Percentiles rank a stretch among this genome's conserved stretches.
phyloP scores from a whole-genome alignment of 1,140 invertebrate species.

The Hormaphis cornu region DNA sequence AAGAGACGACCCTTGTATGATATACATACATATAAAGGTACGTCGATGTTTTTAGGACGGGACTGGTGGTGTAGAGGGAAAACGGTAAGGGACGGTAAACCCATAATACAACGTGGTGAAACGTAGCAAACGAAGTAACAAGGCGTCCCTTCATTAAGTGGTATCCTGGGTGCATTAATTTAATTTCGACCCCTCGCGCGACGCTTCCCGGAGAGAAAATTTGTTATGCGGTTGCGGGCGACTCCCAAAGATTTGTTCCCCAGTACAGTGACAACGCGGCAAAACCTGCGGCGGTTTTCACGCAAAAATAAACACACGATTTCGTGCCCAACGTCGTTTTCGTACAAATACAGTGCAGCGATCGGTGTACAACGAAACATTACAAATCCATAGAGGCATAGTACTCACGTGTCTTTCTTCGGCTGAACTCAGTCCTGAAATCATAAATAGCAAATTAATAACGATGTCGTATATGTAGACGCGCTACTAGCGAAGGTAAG shows the following conservation, averaged over 20 bases:
- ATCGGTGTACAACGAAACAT: background rate
- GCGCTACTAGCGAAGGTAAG: too few relatives aligned
- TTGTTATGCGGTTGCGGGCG: conserved; percentile 20
- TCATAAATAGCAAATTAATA: conserved; percentile 40
- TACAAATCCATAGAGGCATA: background rate
- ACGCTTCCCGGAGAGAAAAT: background rate
- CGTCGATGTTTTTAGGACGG: too few relatives aligned
- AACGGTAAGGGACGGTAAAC: background rate
- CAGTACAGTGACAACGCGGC: background rate
- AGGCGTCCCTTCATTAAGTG: conserved; percentile 32
- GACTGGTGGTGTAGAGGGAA: background rate
- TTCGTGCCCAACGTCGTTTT: background rate
- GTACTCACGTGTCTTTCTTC: conserved; percentile 61
- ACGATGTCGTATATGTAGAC: too few relatives aligned
- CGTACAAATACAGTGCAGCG: too few relatives aligned
- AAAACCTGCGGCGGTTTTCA: conserved; percentile 5
- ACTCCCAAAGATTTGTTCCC: conserved; percentile 7
- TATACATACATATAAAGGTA: too few relatives aligned
- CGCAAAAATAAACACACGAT: background rate
- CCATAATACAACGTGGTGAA: background rate
- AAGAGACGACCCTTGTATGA: background rate
- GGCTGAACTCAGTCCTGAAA: conserved; percentile 57
- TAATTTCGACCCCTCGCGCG: conserved; percentile 10
- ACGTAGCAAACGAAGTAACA: conserved; percentile 20
- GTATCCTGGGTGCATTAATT: conserved; percentile 32